phyloP scores from a whole-genome alignment of 2,888 invertebrate genomes.

The Mesorhabditis sp. region DNA sequence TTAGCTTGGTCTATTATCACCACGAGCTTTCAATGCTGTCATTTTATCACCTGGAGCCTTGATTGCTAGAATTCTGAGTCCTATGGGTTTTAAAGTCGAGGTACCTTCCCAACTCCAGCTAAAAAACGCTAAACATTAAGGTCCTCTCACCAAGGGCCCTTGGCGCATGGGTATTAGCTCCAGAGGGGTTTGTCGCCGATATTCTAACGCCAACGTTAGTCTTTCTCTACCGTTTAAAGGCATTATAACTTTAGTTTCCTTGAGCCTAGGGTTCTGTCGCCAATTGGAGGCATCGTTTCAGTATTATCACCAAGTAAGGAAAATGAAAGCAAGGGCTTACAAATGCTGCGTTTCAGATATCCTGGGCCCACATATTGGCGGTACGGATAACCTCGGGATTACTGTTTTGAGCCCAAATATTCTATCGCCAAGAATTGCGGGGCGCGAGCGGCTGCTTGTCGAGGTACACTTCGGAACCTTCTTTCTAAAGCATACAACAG shows the following conservation, averaged over 20 bases:
- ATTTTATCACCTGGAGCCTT: conserved; percentile 47
- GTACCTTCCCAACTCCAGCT: not conserved
- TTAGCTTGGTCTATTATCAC: conserved; percentile 38
- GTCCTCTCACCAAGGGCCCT: conserved; percentile 42
- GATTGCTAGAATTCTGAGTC: conserved; percentile 42
- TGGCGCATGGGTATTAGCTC: conserved; percentile 46
- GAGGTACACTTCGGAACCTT: conserved; percentile 27
- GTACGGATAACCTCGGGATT: conserved; percentile 34
- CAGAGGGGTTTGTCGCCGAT: conserved; percentile 47
- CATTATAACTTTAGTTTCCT: not conserved
- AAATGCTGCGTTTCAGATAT: not conserved
- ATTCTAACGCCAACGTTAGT: conserved; percentile 37
- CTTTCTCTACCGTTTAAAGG: not conserved
- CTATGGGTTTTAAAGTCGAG: conserved; percentile 46
- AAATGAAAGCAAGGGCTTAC: not conserved
- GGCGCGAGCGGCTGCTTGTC: conserved; percentile 38
- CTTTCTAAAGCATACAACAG: conserved; percentile 12
- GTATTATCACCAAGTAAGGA: not conserved
- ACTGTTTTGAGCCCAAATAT: conserved; percentile 48
- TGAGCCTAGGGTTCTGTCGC: conserved; percentile 3
- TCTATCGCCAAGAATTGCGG: conserved; percentile 41
- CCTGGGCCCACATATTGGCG: conserved; percentile 1
- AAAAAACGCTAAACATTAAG: not conserved
- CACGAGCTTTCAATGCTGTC: conserved; percentile 51
- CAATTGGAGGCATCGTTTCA: not conserved